Conservation (phyloP, 2,113 vertebrate genomes). For the Strix aluco region DNA sequence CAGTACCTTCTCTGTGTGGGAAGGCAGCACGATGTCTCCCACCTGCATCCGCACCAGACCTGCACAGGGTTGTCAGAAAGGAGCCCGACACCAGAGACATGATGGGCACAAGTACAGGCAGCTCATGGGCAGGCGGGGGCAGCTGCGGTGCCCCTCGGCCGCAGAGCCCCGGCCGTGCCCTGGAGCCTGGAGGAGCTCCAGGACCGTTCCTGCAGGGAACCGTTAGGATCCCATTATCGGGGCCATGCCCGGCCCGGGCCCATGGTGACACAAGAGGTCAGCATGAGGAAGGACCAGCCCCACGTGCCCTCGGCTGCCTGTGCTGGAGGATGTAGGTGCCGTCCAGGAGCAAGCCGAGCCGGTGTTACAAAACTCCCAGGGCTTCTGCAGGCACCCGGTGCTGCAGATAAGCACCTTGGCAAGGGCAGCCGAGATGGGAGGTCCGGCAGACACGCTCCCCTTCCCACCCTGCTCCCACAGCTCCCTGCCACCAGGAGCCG, state of each 20-base stretch:
- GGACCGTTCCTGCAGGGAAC: background rate
- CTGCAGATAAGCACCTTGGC: fast-evolving
- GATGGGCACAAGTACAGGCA: fast-evolving
- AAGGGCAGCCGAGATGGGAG: background rate
- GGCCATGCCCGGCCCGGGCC: background rate
- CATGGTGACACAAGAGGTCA: constrained; percentile 20
- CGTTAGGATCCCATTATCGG: constrained; percentile 29
- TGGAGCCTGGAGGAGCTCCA: background rate
- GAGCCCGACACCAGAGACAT: fast-evolving
- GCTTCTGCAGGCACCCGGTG: background rate
- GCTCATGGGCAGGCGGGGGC: background rate
- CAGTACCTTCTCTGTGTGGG: background rate
- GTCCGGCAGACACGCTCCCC: background rate
- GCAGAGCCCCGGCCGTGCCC: fast-evolving
- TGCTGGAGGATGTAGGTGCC: background rate
- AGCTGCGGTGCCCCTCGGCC: background rate
- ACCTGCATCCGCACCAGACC: background rate
- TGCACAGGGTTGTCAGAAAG: background rate
- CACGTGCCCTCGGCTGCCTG: background rate
- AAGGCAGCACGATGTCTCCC: background rate
- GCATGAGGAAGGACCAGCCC: background rate
- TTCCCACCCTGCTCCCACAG: background rate
- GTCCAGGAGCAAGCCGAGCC: background rate
- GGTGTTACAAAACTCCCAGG: background rate
- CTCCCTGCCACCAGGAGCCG: background rate